Evolutionary conservation across 2,797 vertebrate genomes (phyloP).

Genomic region (Anomalospiza imberbis): DNA sequence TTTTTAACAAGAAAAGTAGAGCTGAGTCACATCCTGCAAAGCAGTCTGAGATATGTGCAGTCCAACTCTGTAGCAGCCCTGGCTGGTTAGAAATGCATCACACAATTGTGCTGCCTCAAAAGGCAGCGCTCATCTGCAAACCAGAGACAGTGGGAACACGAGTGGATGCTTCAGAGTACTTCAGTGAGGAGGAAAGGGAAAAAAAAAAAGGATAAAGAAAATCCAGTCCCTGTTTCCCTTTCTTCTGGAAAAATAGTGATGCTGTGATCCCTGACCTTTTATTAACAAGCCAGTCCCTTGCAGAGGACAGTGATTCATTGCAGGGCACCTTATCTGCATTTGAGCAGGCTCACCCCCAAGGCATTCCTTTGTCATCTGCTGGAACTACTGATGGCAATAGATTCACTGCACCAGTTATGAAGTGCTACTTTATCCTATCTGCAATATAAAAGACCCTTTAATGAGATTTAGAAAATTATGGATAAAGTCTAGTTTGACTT

Average conservation of each 20-base stretch:
- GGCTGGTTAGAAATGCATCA: background rate
- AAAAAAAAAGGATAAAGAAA: background rate
- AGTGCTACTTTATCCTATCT: slow-evolving; percentile 57
- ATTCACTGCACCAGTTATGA: slow-evolving; percentile 2
- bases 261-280: slow-evolving; percentile 55
- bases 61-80: background rate
- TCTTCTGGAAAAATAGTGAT: slow-evolving; percentile 4
- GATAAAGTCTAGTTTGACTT: slow-evolving; percentile 51
- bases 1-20: background rate
- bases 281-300: slow-evolving; percentile 25
- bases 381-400: slow-evolving; percentile 6
- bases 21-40: background rate
- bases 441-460: slow-evolving; percentile 61
- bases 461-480: slow-evolving; percentile 72
- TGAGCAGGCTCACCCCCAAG: slow-evolving; percentile 23
- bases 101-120: background rate
- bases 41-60: background rate
- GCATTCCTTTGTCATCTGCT: slow-evolving; percentile 25
- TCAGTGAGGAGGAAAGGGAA: background rate
- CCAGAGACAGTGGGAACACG: background rate
- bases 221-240: background rate
- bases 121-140: background rate
- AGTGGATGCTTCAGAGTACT: background rate
- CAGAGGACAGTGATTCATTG: slow-evolving; percentile 58
- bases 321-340: slow-evolving; percentile 50